Conservation (phyloP, 2,113 vertebrate species). For the Ardeotis arabs region DNA sequence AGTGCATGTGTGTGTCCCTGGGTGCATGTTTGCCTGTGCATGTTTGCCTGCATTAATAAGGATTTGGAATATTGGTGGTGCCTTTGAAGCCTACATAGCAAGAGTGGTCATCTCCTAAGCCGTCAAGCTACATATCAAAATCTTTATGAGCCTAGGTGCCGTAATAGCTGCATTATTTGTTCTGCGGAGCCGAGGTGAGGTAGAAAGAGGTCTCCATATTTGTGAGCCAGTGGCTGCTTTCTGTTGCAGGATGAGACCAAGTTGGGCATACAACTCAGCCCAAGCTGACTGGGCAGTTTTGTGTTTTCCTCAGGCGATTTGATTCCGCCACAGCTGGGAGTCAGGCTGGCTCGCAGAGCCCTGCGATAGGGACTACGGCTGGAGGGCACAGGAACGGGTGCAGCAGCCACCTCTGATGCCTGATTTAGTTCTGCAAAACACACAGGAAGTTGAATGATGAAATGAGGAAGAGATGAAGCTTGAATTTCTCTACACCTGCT, state of each 20-base stretch:
- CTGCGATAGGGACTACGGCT: accelerated
- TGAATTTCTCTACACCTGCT: background rate
- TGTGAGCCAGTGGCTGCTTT: background rate
- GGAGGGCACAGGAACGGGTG: accelerated
- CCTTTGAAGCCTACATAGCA: background rate
- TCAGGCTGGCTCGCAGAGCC: background rate
- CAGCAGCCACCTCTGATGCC: background rate
- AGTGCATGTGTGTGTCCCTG: background rate
- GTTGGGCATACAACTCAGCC: background rate
- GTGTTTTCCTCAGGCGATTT: background rate
- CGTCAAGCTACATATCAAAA: background rate
- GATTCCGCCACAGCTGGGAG: background rate
- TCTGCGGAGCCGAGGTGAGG: accelerated
- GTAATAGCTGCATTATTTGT: accelerated
- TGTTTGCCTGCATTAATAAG: background rate
- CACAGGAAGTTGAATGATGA: background rate
- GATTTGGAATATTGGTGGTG: background rate
- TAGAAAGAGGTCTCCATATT: background rate
- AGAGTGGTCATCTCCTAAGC: background rate
- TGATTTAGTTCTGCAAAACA: background rate
- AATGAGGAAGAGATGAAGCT: constrained; percentile 24
- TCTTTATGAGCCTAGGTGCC: background rate
- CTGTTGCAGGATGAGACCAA: background rate
- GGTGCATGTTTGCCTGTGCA: background rate
- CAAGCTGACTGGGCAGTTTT: accelerated